Evolutionary conservation across 2,797 vertebrate species (phyloP).

Genomic region (Octomys mimax): DNA sequence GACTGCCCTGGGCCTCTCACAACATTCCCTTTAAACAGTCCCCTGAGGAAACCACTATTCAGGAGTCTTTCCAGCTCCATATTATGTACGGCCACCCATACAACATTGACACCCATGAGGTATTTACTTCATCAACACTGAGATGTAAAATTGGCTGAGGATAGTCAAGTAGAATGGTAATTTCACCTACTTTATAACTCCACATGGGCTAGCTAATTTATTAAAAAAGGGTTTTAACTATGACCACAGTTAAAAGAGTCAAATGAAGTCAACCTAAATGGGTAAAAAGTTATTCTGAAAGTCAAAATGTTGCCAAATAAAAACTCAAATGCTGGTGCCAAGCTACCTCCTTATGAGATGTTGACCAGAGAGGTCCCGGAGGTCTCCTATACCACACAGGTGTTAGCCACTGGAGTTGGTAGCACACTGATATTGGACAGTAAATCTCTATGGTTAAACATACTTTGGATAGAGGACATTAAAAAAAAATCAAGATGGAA

Average conservation of each 20-base stretch:
- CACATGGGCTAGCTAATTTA: background rate
- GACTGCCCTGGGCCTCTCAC: background rate
- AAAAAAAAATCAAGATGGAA: background rate
- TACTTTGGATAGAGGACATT: background rate
- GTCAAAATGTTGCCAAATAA: background rate
- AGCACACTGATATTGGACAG: background rate
- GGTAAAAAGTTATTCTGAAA: background rate
- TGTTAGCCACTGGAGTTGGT: background rate
- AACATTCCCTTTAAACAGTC: background rate
- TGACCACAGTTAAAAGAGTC: too few relatives aligned
- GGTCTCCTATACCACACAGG: background rate
- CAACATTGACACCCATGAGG: background rate
- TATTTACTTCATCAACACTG: background rate
- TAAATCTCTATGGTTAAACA: background rate
- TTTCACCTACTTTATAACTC: background rate
- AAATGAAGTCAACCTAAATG: background rate
- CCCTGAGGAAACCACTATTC: background rate
- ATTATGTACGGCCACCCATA: background rate
- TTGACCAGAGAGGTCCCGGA: background rate
- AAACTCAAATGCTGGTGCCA: background rate
- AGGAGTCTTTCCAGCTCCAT: too few relatives aligned
- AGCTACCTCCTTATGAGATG: background rate
- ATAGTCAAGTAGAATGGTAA: background rate
- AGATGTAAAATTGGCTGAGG: background rate
- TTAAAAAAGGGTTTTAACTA: background rate